Base-by-base conservation (phyloP, 2,797 vertebrate species). In the Heterohyrax brucei region DNA sequence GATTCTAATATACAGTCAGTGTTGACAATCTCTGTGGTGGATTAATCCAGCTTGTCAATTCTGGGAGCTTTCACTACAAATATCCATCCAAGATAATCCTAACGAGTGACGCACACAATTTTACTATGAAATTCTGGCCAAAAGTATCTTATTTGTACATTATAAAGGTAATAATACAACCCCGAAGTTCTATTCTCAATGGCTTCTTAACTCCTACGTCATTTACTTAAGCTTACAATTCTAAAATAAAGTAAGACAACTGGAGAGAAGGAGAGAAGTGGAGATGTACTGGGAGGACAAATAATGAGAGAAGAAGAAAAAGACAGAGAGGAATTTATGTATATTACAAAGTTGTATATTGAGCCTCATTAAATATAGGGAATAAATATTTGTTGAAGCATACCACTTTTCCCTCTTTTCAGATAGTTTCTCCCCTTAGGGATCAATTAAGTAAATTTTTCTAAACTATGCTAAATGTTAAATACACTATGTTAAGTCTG, bases 401-500 rank as follows among this genome's bases (percentile, higher is more conserved):
- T 5, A 81, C 68, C 66, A 44, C 28, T 73, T 84, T 88, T 86
- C 33, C 26, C 44, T 70, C 73, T 90, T 94, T 91, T 89, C 44
- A 75, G 53, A 70, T 48, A 56, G 14, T 46, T 79, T 88, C 89
- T 75, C 44, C 68, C 56, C 19, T 50, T 50, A 59, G 75, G 50
- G 24, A n/a, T 76, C 61, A 93, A 97, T 80, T 84, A 85, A 84
- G 12, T 85, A 95, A 76, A 90, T 92, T 56, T 91, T 91, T 79
- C 70, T 50, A 89, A 19, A 89, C 44, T 66, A 62, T 76, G 16
- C 28, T 78, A 93, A 93, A 89, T 89, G 80, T 75, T 93, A 93
- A 96, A 73, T 19, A 95, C 56, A 92, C 86, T 76, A 50, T 53
- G 10, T 50, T 96, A 89, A 83, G 24, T 30, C 10, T 73, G 3